These are phyloP conservation scores for Noctua pronuba DNA, from an alignment of 2,888 invertebrate species.

Conservation along the genomic window DNA sequence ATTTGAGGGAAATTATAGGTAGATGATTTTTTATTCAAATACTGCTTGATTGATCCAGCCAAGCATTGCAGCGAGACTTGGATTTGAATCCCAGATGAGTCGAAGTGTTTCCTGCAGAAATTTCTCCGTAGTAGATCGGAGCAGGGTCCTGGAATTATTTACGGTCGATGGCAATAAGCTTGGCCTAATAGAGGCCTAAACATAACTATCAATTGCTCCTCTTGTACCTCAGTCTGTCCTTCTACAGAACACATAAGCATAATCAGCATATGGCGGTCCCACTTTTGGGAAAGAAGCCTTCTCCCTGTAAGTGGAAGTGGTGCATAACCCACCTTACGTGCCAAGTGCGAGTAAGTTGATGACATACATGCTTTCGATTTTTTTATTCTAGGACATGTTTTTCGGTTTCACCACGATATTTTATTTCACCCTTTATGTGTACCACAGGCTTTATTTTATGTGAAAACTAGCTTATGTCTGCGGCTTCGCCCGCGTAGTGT, in stretches of 20 bases:
- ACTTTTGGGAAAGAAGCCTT: not conserved
- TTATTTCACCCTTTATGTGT: not conserved
- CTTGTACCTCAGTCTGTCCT: no score
- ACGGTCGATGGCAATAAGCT: not conserved
- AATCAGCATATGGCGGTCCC: not conserved
- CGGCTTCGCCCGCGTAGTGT: no score
- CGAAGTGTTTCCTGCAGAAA: not conserved
- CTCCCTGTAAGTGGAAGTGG: not conserved
- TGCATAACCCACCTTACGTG: not conserved
- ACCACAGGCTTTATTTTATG: not conserved
- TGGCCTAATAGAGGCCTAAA: not conserved
- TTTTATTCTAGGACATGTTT: not conserved
- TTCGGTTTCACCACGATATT: not conserved
- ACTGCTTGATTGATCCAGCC: not conserved
- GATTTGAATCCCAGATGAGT: not conserved
- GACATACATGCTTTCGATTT: not conserved
- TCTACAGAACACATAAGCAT: no score
- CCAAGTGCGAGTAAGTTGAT: not conserved
- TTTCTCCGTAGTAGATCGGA: not conserved
- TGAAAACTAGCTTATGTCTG: no score
- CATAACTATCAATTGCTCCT: not conserved
- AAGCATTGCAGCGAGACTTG: not conserved
- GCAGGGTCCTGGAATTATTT: not conserved
- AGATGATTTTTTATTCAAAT: not conserved
- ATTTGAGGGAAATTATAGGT: not conserved